These are phyloP conservation scores for Drosophila meridionalis DNA, from an alignment of 2,888 invertebrate species.

Conservation along the genomic window DNA sequence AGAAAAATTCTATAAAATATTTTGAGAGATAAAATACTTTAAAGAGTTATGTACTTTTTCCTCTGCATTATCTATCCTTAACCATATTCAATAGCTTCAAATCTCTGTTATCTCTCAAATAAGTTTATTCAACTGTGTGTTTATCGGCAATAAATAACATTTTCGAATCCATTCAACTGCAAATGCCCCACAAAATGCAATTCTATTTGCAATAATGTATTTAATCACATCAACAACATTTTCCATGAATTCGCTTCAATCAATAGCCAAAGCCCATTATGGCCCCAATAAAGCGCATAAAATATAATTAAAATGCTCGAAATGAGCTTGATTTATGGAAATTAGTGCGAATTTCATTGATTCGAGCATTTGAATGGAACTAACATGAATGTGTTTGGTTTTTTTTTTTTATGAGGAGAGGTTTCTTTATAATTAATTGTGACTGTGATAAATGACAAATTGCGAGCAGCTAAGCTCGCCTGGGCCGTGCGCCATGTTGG, in stretches of 20 bases:
- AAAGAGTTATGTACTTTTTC: neutral
- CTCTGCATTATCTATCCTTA: neutral
- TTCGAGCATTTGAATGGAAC: neutral
- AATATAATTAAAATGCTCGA: constrained; percentile 11
- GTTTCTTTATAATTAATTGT: constrained; percentile 22
- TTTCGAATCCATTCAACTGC: neutral
- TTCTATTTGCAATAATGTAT: constrained; percentile 1
- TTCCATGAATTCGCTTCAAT: neutral
- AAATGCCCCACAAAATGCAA: neutral
- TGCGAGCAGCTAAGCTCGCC: neutral
- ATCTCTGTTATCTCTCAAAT: too few species aligned
- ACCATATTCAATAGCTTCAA: neutral
- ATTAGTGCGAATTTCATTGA: neutral
- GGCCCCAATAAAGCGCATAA: neutral
- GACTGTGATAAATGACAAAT: constrained; percentile 2
- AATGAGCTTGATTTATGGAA: constrained; percentile 25
- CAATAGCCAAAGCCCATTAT: neutral
- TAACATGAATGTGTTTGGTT: neutral
- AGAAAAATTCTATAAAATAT: too few species aligned
- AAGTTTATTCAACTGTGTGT: neutral
- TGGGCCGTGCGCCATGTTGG: constrained; percentile 12
- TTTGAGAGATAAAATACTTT: neutral
- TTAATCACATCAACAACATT: neutral
- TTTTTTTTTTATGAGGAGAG: neutral
- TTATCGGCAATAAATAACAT: neutral